Conservation (phyloP, 2,888 invertebrate genomes). For the Slavum lentiscoides region DNA sequence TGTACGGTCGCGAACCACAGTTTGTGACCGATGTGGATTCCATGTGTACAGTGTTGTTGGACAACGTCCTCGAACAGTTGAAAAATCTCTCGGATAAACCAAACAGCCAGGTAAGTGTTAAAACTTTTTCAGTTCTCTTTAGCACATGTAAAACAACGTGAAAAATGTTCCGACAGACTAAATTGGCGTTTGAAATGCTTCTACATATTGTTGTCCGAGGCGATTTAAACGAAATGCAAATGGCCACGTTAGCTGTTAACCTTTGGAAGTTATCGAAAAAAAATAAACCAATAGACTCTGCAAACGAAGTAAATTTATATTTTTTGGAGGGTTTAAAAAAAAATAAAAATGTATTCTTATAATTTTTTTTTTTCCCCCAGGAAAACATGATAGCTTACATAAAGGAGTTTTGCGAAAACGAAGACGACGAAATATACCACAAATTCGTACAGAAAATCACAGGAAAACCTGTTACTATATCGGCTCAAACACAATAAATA, state of each 20-base stretch:
- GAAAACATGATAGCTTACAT: slow-evolving; percentile 22
- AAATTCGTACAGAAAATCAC: slow-evolving; percentile 29
- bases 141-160: neutral
- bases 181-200: slow-evolving; percentile 75
- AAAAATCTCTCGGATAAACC: slow-evolving; percentile 72
- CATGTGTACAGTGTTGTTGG: slow-evolving; percentile 75
- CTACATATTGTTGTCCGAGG: slow-evolving; percentile 69
- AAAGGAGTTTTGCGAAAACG: slow-evolving; percentile 27
- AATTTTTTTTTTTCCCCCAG: neutral
- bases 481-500: slow-evolving; percentile 13
- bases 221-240: slow-evolving; percentile 66
- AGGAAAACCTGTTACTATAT: neutral
- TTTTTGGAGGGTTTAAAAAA: no score
- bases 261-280: slow-evolving; percentile 81
- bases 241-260: slow-evolving; percentile 74
- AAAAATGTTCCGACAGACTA: slow-evolving; percentile 60
- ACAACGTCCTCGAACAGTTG: slow-evolving; percentile 73
- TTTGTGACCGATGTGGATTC: slow-evolving; percentile 79
- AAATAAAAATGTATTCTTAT: no score
- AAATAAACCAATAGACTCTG: slow-evolving; percentile 63
- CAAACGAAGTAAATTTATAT: slow-evolving; percentile 2
- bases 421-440: slow-evolving; percentile 41
- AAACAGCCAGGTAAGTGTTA: slow-evolving; percentile 65
- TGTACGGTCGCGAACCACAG: slow-evolving; percentile 88
- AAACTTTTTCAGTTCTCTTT: neutral